Evolutionary conservation across 64 coral and sea anemone genomes (phyloP), one percentile per base, ranked within the genome.

Genomic region (Actinia equina): DNA sequence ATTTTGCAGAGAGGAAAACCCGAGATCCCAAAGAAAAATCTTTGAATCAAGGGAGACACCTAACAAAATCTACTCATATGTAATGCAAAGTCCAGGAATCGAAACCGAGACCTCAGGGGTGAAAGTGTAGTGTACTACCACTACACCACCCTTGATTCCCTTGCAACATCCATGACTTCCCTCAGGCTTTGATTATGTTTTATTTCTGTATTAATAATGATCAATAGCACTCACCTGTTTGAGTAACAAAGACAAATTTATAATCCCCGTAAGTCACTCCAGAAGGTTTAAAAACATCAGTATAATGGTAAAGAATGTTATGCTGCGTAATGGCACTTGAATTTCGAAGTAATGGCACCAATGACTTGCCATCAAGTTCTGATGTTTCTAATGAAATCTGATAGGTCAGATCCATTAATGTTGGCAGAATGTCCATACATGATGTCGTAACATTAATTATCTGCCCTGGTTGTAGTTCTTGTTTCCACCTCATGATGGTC

Each of bases 401-500:
- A 88, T 90, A 85, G 51, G 90, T 79, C 27, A 90, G 78, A 14
- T 98, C 89, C 53, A 98, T 55, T 18, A 98, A 43, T 19, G 92
- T 98, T 20, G 95, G 95, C 51, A 98, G 26, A 18, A 98, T 30
- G 42, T 98, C 95, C 89, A 98, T 91, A 8, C 86, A 82, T 55
- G 88, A 93, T 15, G 90, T 91, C 55, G 95, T 77, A 19, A 88
- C 70, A 22, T 91, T 85, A 67, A 98, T 86, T 43, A 82, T 85
- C 56, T 84, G 74, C 56, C 77, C 76, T 53, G 70, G 60, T 63
- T 27, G 45, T 6, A 98, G 17, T 17, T 79, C 22, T 5, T 85
- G 77, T 77, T 88, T 91, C 95, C 95, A 98, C 80, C 85, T 88
- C 60, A 98, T 83, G 56, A 98, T 63, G 41, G 89, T 65, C 19